Base-by-base conservation (phyloP, 2,113 vertebrate genomes). In the Hiodon tergisus region DNA sequence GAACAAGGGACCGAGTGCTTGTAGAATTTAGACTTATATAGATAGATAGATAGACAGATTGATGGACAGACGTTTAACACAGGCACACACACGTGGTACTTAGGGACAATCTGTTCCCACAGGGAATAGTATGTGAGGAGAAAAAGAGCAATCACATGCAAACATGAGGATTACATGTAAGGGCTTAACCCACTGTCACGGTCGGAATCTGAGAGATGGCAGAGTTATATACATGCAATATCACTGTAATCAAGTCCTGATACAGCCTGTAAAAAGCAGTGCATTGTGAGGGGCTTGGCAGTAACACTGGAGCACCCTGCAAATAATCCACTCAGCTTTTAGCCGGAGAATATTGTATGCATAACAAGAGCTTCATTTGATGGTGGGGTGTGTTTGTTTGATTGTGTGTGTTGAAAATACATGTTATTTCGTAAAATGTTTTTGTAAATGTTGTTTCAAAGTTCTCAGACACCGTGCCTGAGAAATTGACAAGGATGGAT, bases 141-240 rank as follows among this genome's bases (percentile, higher is more conserved):
- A 61, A 60, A 63, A 65, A 69, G 62, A 68, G 57, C 65, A 73
- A 72, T 67, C 70, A 58, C 53, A 62, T 60, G 50, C 47, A 66
- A 68, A 73, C 58, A 66, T 11, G 0, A 11, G 65, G 71, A 73
- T 78, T 73, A 78, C 66, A 61, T 5, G 13, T 4, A 10, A 71
- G 17, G 51, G 71, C 65, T 78, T 61, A 62, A 16, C 65, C 76
- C 69, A 60, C 16, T 68, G 71, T 10, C 71, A 73, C 50, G 4
- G 63, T 73, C 17, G 50, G 16, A 69, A 47, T 17, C 58, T 59
- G 9, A 14, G 9, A 14, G 14, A 59, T 59, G 58, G 58, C 58
- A 59, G 58, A 31, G 31, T 31, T 31, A 31, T 31, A 31, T 31
- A 31, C 72, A 65, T 14, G 16, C 72, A 10, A 17, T 55, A 66